phyloP scores from a whole-genome alignment of 1,140 invertebrate species.

The Neodiprion pinetum region DNA sequence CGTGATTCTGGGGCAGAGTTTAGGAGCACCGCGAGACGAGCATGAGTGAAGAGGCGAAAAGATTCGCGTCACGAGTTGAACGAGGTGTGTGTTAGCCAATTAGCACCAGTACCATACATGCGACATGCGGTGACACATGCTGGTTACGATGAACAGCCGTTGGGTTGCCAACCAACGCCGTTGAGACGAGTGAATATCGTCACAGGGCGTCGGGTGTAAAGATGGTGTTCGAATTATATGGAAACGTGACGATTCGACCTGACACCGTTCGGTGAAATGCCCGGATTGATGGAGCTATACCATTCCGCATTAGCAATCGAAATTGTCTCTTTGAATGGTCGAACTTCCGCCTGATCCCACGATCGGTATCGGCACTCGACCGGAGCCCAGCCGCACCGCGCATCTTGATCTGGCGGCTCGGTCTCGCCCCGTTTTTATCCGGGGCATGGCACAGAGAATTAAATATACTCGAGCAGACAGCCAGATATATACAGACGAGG shows the following conservation, averaged over 20 bases:
- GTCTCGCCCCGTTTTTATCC: constrained; percentile 6
- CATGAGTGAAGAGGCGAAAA: no score
- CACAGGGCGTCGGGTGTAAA: background rate
- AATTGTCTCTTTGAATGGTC: background rate
- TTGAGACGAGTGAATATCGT: no score
- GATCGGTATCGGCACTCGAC: background rate
- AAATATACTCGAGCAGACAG: constrained; percentile 5
- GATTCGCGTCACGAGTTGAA: no score
- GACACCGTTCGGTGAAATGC: no score
- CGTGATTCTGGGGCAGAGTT: background rate
- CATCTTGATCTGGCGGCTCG: background rate
- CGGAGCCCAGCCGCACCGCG: background rate
- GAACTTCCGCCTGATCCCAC: constrained; percentile 1
- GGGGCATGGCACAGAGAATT: background rate
- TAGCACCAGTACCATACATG: no score
- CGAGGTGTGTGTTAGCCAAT: no score
- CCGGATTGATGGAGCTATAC: no score
- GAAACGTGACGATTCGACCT: background rate
- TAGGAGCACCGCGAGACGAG: background rate
- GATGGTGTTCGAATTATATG: background rate
- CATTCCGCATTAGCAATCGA: background rate
- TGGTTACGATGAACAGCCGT: no score
- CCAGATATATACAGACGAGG: background rate
- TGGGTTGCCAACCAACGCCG: no score
- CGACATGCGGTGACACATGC: no score